Base-by-base conservation (phyloP, 1,140 invertebrate genomes). In the Heliconius nattereri region DNA sequence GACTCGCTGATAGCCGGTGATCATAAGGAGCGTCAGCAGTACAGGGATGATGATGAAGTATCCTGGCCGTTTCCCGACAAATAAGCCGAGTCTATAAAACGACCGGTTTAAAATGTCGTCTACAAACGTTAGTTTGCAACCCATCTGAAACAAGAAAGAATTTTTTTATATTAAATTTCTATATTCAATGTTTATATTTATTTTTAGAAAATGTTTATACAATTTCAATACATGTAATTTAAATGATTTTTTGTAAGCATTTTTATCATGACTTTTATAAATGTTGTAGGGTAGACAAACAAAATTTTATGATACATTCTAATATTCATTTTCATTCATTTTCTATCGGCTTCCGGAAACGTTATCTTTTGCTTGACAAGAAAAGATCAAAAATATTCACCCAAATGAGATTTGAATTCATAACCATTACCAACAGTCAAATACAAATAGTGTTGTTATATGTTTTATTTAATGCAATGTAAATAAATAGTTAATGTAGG, bases 31-130 rank as follows among this genome's bases (percentile, higher is more conserved):
- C 0, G 97, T 96, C 29, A 98, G 90, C 32, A 99, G 95, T 26
- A 98, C 90, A 8, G 98, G 98, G 49, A 98, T 95, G 81, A 98
- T 97, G 40, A 99, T 95, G 95, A 98, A 99, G 92, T 98, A 98
- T 57, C 97, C 97, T 3, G 98, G 98, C 93, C 97, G 96, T 78
- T 95, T 95, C 74, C 97, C 98, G 60, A 99, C 97, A n/a, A 96
- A 88, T 8, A 97, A 85, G 7, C 98, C 98, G 66, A 99, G 91
- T 86, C 96, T 96, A 94, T 98, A 97, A 89, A 98, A 99, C 32
- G 96, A 95, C 86, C 95, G 96, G 86, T 98, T 98, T 54, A 98
- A 95, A 86, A 96, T 93, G 84, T 97, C 96, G 87, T 98, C 97
- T 76, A 98, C 97, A 87, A 96, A 96, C 75, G 96, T 96, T 81